Percentiles rank a stretch among this genome's conserved stretches.
Evolutionary conservation across 2,888 invertebrate species (phyloP).

Genomic region (Thelaira solivaga): DNA sequence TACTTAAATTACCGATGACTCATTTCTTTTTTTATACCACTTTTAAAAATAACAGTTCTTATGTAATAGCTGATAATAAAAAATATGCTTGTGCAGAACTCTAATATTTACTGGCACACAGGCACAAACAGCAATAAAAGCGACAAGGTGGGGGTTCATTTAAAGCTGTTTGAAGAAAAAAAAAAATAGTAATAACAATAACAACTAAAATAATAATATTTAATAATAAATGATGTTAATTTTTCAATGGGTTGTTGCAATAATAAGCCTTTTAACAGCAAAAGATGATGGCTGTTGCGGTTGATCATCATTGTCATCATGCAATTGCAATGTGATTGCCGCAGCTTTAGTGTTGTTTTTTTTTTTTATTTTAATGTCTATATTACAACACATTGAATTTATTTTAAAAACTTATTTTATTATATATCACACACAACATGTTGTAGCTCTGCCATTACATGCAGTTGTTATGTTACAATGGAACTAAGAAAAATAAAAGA

Average conservation of each 20-base stretch:
- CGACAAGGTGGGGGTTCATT: slow-evolving; percentile 29
- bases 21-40: no score
- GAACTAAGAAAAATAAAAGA: background rate
- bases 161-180: slow-evolving; percentile 2
- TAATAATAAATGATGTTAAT: slow-evolving; percentile 44
- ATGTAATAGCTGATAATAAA: no score
- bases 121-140: background rate
- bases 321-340: slow-evolving; percentile 16
- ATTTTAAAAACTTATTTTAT: slow-evolving; percentile 21
- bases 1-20: no score
- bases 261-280: background rate
- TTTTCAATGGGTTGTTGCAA: slow-evolving; percentile 27
- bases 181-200: background rate
- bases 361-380: slow-evolving; percentile 1
- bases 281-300: slow-evolving; percentile 11
- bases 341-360: background rate
- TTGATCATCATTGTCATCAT: slow-evolving; percentile 31
- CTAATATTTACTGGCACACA: slow-evolving; percentile 24
- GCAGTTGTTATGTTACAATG: slow-evolving; percentile 2
- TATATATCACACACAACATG: background rate
- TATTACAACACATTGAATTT: slow-evolving; percentile 36
- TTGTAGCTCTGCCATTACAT: slow-evolving; percentile 7
- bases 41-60: no score
- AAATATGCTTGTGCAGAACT: no score
- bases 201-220: no score